Percentiles rank a stretch among this genome's conserved stretches.
Conservation (phyloP, 2,888 invertebrate species). For the Desoria tigrina region DNA sequence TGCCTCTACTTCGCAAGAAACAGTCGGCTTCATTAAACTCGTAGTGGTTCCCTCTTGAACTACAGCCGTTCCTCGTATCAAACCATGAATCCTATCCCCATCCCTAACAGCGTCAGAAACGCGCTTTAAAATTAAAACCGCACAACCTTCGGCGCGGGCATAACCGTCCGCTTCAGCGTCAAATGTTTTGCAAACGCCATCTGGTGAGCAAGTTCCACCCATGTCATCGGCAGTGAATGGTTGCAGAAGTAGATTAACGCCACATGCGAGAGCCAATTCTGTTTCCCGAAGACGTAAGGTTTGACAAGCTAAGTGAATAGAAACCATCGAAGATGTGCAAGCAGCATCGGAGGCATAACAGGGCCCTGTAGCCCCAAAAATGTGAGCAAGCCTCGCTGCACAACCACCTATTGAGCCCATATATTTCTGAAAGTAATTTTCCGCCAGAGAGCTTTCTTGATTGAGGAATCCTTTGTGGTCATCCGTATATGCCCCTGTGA, state of each 20-base stretch:
- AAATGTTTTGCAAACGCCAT: constrained; percentile 28
- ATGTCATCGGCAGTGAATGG: constrained; percentile 22
- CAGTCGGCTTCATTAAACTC: constrained; percentile 33
- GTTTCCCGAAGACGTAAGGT: constrained; percentile 20
- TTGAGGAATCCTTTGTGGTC: constrained; percentile 24
- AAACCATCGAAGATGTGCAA: constrained; percentile 29
- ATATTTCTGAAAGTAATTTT: constrained; percentile 24
- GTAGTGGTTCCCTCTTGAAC: constrained; percentile 30
- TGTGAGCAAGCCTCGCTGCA: constrained; percentile 12
- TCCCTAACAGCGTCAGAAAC: constrained; percentile 31
- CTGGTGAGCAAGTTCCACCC: constrained; percentile 25
- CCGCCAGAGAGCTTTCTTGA: background rate
- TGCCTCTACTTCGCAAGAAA: constrained; percentile 26
- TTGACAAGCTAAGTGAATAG: constrained; percentile 24
- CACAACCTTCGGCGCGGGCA: constrained; percentile 32
- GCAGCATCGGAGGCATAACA: constrained; percentile 25
- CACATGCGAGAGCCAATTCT: constrained; percentile 21
- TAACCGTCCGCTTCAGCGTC: constrained; percentile 32
- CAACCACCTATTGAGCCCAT: constrained; percentile 17
- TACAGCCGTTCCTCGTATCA: constrained; percentile 25
- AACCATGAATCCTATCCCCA: constrained; percentile 25
- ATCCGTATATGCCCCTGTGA: constrained; percentile 31
- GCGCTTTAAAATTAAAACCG: constrained; percentile 29
- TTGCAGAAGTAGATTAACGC: constrained; percentile 30
- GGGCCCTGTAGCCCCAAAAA: constrained; percentile 30